phyloP scores from a whole-genome alignment of 2,888 invertebrate genomes.

The Isoperla grammatica region DNA sequence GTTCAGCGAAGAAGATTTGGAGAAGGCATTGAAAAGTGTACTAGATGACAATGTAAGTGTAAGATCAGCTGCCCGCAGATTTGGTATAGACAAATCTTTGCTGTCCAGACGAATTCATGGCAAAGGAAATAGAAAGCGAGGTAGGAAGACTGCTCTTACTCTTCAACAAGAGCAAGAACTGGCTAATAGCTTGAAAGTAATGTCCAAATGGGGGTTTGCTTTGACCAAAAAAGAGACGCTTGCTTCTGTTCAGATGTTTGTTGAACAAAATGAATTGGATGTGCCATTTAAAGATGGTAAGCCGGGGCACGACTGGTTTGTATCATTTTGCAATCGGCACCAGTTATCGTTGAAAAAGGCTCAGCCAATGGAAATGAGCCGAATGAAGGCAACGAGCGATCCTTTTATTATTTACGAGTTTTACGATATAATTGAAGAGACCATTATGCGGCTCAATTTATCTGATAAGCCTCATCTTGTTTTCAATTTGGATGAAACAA shows the following conservation, averaged over 20 bases:
- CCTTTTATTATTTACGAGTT: constrained; percentile 29
- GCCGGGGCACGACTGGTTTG: not conserved
- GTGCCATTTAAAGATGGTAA: not conserved
- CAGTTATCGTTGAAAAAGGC: constrained; percentile 23
- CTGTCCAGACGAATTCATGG: not conserved
- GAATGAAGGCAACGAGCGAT: constrained; percentile 23
- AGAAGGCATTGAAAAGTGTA: not conserved
- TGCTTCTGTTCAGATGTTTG: not conserved
- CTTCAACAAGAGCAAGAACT: constrained; percentile 4
- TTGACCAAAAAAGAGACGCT: not conserved
- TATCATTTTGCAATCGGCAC: not conserved
- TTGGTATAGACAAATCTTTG: constrained; percentile 5
- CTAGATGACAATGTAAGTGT: not conserved
- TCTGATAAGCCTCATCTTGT: not conserved
- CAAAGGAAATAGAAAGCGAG: constrained; percentile 1
- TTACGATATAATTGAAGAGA: constrained; percentile 23
- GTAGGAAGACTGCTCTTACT: constrained; percentile 7
- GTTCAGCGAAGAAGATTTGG: not conserved
- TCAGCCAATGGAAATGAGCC: constrained; percentile 25
- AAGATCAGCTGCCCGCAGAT: constrained; percentile 4
- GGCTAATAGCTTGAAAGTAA: not conserved
- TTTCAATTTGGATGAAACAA: constrained; percentile 32
- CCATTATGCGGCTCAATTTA: constrained; percentile 9
- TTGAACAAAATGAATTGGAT: not conserved
- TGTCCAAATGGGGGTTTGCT: not conserved